A percentile compares a stretch with the other conserved stretches of the same genome.
These are phyloP conservation scores for Nerophis lumbriciformis DNA, from an alignment of 2,113 vertebrate species.

Conservation along the genomic window DNA sequence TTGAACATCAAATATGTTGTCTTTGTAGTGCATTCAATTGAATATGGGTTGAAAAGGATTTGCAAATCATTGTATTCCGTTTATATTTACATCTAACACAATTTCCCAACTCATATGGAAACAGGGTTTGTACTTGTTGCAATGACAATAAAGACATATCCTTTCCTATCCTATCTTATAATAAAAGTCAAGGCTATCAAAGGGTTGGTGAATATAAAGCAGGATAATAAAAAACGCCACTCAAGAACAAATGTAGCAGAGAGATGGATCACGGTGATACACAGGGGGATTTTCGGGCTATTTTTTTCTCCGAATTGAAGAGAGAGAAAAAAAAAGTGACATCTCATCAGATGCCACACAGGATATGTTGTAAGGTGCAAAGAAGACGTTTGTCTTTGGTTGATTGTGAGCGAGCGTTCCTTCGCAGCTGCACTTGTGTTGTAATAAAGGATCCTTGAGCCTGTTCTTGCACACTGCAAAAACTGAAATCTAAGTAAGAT, in stretches of 20 bases:
- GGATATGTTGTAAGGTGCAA: constrained; percentile 14
- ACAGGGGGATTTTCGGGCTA: constrained; percentile 20
- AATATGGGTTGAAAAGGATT: no score
- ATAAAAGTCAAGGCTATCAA: constrained; percentile 31
- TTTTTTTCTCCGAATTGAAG: constrained; percentile 6
- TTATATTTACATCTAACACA: no score
- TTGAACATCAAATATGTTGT: no score
- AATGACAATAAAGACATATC: no score
- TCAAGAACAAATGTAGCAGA: constrained; percentile 11
- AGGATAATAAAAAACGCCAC: constrained; percentile 4
- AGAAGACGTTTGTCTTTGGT: constrained; percentile 24
- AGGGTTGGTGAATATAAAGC: constrained; percentile 28
- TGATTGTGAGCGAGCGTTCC: constrained; percentile 35
- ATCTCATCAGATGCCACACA: constrained; percentile 15
- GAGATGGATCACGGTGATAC: constrained; percentile 10
- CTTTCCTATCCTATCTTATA: background rate
- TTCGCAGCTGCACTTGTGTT: constrained; percentile 8
- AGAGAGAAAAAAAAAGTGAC: constrained; percentile 7
- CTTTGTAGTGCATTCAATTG: no score
- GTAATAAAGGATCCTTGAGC: background rate
- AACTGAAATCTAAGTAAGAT: no score
- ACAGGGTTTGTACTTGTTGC: no score
- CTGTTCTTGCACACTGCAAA: background rate
- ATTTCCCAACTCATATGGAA: no score
- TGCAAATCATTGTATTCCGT: no score